Conservation (phyloP, 2,888 invertebrate species). For the Diarsia brunnea region DNA sequence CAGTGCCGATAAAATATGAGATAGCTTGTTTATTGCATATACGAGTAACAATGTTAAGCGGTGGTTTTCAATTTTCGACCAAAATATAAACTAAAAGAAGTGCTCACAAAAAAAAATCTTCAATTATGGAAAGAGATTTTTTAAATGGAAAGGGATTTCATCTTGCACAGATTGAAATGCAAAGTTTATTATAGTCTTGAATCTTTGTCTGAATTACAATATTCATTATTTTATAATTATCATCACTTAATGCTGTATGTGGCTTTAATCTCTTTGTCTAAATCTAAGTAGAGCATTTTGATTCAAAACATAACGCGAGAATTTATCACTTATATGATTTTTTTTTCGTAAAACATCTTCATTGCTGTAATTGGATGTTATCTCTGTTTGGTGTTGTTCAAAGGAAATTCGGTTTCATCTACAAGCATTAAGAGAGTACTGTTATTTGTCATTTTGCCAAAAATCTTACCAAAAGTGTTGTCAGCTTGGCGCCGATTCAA, state of each 20-base stretch:
- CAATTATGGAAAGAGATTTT: too few relatives aligned
- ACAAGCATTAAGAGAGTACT: not conserved
- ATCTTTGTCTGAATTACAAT: not conserved
- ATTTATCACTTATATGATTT: not conserved
- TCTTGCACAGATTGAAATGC: not conserved
- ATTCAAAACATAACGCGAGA: not conserved
- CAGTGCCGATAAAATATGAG: constrained; percentile 1
- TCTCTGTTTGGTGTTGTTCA: not conserved
- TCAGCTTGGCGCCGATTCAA: constrained; percentile 96
- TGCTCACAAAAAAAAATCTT: not conserved
- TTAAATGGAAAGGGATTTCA: too few relatives aligned
- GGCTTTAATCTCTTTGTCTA: not conserved
- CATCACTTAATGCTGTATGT: constrained; percentile 9
- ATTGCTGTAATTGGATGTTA: not conserved
- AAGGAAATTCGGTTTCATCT: not conserved
- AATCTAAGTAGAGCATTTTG: not conserved
- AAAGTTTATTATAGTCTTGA: not conserved
- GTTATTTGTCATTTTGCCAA: not conserved
- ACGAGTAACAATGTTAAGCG: too few relatives aligned
- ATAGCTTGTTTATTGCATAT: not conserved
- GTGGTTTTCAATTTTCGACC: not conserved
- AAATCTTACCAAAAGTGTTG: constrained; percentile 94
- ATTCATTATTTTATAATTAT: not conserved
- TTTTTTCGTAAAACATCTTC: not conserved
- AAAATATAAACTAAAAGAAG: not conserved